Conservation (phyloP, 2,797 vertebrate species). For the Pterois miles region DNA sequence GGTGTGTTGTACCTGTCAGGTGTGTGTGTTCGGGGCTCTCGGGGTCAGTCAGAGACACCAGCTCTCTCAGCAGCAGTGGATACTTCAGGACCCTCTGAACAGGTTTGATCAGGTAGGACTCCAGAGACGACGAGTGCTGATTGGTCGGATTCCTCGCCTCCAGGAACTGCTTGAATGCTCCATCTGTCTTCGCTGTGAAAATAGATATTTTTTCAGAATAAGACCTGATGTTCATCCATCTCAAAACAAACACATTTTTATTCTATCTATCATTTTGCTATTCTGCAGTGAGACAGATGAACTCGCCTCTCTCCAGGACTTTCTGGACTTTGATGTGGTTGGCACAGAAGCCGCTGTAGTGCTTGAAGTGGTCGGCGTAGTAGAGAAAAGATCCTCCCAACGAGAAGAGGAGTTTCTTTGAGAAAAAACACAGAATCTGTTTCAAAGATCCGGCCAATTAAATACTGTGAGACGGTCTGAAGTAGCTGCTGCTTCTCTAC, state of each 20-base stretch:
- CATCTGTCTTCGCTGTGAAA: slow-evolving; percentile 89
- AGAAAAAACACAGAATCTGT: background rate
- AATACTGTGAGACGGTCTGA: background rate
- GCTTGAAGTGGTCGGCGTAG: slow-evolving; percentile 97
- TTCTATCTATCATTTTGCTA: background rate
- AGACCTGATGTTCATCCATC: background rate
- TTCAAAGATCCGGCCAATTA: background rate
- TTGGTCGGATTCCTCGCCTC: slow-evolving; percentile 93
- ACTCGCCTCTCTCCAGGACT: slow-evolving; percentile 92
- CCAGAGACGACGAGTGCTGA: slow-evolving; percentile 94
- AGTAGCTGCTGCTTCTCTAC: slow-evolving; percentile 60
- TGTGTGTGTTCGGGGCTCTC: slow-evolving; percentile 93
- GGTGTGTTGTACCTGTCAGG: slow-evolving; percentile 85
- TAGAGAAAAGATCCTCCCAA: slow-evolving; percentile 95
- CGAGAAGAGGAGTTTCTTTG: slow-evolving; percentile 92
- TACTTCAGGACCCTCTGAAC: slow-evolving; percentile 97
- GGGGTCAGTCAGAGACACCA: slow-evolving; percentile 89
- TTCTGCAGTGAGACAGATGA: background rate
- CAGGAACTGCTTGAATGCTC: slow-evolving; percentile 92
- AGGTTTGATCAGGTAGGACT: slow-evolving; percentile 97
- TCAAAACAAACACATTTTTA: background rate
- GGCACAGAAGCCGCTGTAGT: slow-evolving; percentile 97
- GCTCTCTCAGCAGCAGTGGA: slow-evolving; percentile 91
- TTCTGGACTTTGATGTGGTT: slow-evolving; percentile 98
- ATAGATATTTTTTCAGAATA: background rate